Conservation (phyloP, 2,888 invertebrate species). For the Heliconius cydno region DNA sequence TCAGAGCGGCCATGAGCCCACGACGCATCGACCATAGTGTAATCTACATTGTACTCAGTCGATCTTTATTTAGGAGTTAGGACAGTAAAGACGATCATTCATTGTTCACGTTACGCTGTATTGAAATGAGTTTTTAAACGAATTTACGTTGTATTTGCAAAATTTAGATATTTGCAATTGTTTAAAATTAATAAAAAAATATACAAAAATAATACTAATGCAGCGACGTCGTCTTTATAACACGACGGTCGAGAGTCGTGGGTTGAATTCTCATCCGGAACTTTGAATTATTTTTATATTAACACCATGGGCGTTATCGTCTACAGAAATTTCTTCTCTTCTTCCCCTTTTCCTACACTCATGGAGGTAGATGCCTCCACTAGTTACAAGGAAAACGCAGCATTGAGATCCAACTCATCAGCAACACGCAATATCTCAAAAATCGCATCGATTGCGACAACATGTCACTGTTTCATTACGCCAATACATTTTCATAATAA, state of each 20-base stretch:
- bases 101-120: constrained; percentile 38
- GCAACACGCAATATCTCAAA: not conserved
- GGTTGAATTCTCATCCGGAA: no score
- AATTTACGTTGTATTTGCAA: not conserved
- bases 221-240: not conserved
- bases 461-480: not conserved
- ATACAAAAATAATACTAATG: not conserved
- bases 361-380: no score
- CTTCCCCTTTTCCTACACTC: no score
- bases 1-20: not conserved
- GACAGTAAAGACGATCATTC: constrained; percentile 55
- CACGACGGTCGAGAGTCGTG: not conserved
- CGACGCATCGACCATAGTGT: not conserved
- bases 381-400: no score
- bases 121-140: not conserved
- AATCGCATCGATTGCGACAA: not conserved
- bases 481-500: constrained; percentile 15
- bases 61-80: constrained; percentile 54
- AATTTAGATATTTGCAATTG: not conserved
- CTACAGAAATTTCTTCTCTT: no score
- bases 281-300: no score
- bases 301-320: no score
- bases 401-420: no score
- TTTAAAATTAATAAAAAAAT: not conserved
- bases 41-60: not conserved